A percentile compares a stretch with the other conserved stretches of the same genome.
These are phyloP conservation scores for Mohoua ochrocephala DNA, from an alignment of 2,113 vertebrate genomes.

Conservation along the genomic window DNA sequence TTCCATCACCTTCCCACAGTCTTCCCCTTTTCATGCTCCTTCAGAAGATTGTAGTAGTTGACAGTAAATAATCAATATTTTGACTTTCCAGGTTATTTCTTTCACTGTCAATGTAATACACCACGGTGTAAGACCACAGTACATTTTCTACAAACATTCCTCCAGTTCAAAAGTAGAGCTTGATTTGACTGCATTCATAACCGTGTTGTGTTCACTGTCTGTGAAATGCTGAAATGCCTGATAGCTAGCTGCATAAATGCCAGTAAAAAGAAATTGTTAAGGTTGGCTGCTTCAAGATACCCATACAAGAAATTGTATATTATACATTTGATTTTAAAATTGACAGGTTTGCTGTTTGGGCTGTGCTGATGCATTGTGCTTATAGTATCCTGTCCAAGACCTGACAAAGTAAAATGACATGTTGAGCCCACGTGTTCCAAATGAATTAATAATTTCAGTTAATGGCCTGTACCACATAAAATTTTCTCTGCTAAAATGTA, in stretches of 20 bases:
- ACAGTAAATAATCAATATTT: neutral
- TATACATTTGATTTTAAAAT: neutral
- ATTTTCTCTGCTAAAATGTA: neutral
- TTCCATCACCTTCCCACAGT: neutral
- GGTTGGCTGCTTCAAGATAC: neutral
- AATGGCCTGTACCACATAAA: neutral
- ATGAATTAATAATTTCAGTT: neutral
- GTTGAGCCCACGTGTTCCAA: neutral
- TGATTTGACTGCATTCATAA: neutral
- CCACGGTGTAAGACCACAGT: neutral
- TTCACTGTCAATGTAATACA: neutral
- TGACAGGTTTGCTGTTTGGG: neutral
- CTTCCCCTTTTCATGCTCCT: neutral
- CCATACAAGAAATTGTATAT: neutral
- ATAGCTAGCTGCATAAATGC: neutral
- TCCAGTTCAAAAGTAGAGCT: neutral
- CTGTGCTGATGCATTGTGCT: neutral
- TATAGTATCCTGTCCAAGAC: neutral
- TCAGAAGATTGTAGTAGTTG: neutral
- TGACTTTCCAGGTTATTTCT: neutral
- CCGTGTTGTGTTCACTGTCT: neutral
- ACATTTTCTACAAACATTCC: neutral
- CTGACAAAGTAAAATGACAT: neutral
- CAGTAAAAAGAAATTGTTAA: neutral
- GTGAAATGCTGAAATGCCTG: neutral